Evolutionary conservation across 2,113 vertebrate species (phyloP).

Genomic region (Bothrops jararaca): DNA sequence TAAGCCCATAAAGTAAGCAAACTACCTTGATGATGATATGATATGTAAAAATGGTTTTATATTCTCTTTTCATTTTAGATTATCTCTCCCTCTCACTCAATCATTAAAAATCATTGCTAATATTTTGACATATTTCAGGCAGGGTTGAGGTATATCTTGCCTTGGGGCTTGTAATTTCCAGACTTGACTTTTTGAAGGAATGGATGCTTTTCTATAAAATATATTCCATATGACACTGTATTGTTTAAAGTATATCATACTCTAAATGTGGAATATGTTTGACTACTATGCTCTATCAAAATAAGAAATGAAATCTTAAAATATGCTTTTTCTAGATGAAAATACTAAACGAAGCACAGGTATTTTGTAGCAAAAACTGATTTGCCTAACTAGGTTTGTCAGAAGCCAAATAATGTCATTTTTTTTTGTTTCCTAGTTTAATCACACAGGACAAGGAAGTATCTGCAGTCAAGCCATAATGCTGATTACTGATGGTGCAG

Average conservation of each 20-base stretch:
- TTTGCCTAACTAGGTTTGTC: background rate
- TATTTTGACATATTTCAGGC: background rate
- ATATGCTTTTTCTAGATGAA: background rate
- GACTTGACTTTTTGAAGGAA: background rate
- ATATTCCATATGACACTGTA: background rate
- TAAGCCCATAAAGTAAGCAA: background rate
- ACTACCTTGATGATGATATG: background rate
- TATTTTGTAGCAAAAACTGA: background rate
- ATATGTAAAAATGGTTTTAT: background rate
- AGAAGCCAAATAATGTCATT: slow-evolving; percentile 19
- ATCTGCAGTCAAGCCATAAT: slow-evolving; percentile 98
- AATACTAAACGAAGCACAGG: background rate
- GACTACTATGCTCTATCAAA: background rate
- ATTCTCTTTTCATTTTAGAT: background rate
- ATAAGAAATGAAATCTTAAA: background rate
- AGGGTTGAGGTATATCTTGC: too few species aligned
- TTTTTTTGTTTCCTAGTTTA: slow-evolving; percentile 78
- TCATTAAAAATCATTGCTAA: background rate
- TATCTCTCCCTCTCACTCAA: background rate
- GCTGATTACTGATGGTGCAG: slow-evolving; percentile 95
- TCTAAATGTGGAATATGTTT: background rate
- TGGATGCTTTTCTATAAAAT: background rate
- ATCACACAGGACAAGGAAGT: slow-evolving; percentile 93
- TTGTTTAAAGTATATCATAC: background rate
- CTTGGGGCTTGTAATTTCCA: background rate